These are phyloP conservation scores for Lasioglossum leucozonium DNA, from an alignment of 2,888 invertebrate species.

Conservation along the genomic window DNA sequence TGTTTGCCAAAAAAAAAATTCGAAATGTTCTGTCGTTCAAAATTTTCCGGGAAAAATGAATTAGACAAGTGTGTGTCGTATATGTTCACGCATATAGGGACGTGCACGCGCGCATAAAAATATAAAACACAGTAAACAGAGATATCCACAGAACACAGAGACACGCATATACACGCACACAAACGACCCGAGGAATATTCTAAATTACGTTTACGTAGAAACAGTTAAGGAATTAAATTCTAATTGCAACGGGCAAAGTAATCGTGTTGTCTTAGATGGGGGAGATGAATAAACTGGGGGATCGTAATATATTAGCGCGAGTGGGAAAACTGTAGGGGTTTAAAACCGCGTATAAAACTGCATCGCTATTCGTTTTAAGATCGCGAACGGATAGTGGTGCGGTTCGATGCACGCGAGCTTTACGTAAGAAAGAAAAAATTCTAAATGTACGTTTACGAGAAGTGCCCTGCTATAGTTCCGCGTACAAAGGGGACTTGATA, in stretches of 20 bases:
- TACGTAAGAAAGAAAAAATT: constrained; percentile 64
- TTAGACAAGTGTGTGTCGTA: constrained; percentile 45
- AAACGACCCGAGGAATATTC: constrained; percentile 69
- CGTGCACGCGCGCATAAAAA: constrained; percentile 15
- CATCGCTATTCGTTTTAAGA: neutral
- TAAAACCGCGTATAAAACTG: neutral
- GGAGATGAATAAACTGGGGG: neutral
- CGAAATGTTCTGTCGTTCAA: neutral
- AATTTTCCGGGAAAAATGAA: constrained; percentile 10
- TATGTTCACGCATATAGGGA: constrained; percentile 38
- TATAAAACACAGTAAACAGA: constrained; percentile 10
- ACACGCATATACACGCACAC: constrained; percentile 11
- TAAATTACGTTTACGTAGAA: constrained; percentile 77
- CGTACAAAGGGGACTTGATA: constrained; percentile 34
- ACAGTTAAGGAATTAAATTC: constrained; percentile 72
- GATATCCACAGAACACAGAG: neutral
- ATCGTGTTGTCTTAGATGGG: constrained; percentile 49
- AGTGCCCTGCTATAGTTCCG: constrained; percentile 60
- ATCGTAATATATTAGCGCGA: constrained; percentile 61
- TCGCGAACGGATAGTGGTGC: neutral
- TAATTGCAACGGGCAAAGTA: constrained; percentile 64
- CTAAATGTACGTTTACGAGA: constrained; percentile 71
- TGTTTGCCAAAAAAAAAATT: neutral
- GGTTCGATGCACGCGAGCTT: constrained; percentile 21
- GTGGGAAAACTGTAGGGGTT: constrained; percentile 55